phyloP scores from a whole-genome alignment of 2,113 vertebrate genomes.

The Oreocharis arfaki region DNA sequence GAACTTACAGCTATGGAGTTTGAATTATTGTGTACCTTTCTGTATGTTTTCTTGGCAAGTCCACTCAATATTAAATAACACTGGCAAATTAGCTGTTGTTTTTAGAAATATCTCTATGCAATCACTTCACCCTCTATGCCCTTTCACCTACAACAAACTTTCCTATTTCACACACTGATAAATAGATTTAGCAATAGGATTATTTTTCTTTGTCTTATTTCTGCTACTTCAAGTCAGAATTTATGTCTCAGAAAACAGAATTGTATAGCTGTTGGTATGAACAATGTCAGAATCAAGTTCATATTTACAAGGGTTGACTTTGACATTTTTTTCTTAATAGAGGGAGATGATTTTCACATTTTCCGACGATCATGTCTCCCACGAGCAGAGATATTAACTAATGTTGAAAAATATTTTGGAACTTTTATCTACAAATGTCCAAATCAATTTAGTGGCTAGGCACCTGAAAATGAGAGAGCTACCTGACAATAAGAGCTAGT shows the following conservation, averaged over 20 bases:
- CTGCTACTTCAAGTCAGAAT: not conserved
- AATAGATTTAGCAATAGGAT: not conserved
- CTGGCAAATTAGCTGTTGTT: not conserved
- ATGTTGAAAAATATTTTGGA: not conserved
- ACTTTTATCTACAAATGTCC: not conserved
- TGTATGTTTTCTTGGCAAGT: not conserved
- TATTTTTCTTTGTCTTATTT: not conserved
- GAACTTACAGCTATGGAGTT: not conserved
- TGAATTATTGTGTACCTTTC: not conserved
- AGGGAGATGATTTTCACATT: not conserved
- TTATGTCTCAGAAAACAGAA: not conserved
- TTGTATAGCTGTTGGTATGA: not conserved
- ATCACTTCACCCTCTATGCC: not conserved
- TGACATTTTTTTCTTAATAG: not conserved
- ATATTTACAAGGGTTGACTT: not conserved
- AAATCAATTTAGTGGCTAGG: not conserved
- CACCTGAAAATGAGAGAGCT: not conserved
- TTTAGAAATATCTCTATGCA: not conserved
- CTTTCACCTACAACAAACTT: not conserved
- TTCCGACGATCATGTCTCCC: not conserved
- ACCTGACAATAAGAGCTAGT: not conserved
- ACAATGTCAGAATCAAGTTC: not conserved
- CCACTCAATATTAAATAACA: not conserved
- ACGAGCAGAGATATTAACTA: not conserved
- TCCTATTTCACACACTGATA: not conserved